These are phyloP conservation scores for Camponotus pennsylvanicus DNA, from an alignment of 1,140 invertebrate genomes.

Conservation along the genomic window DNA sequence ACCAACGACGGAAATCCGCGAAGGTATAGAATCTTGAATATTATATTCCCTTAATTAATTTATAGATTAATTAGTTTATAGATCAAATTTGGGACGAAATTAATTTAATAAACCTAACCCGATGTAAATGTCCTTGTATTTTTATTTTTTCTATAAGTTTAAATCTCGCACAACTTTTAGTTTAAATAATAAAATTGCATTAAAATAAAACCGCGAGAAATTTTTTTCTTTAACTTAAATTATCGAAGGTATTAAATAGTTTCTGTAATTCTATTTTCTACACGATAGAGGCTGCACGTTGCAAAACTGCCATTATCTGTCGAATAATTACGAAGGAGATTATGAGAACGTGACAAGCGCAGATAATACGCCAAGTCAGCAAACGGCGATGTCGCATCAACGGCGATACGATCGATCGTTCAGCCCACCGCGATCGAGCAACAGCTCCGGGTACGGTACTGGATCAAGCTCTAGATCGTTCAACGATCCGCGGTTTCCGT, in stretches of 20 bases:
- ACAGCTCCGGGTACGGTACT: slow-evolving; percentile 94
- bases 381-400: slow-evolving; percentile 86
- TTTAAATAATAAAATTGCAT: background rate
- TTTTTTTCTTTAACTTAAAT: background rate
- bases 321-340: slow-evolving; percentile 89
- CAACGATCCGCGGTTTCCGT: slow-evolving; percentile 87
- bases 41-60: background rate
- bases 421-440: slow-evolving; percentile 93
- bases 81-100: background rate
- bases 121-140: background rate
- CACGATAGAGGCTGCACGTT: slow-evolving; percentile 89
- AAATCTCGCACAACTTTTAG: background rate
- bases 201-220: background rate
- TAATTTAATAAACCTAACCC: background rate
- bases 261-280: background rate
- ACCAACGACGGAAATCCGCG: slow-evolving; percentile 89
- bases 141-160: background rate
- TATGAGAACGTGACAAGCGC: slow-evolving; percentile 90
- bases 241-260: background rate
- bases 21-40: slow-evolving; percentile 81
- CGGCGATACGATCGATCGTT: slow-evolving; percentile 91
- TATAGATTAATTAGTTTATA: background rate
- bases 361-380: slow-evolving; percentile 87
- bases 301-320: slow-evolving; percentile 90
- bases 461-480: slow-evolving; percentile 92